Conservation (phyloP, 1,140 invertebrate species). For the Drosophila orena region DNA sequence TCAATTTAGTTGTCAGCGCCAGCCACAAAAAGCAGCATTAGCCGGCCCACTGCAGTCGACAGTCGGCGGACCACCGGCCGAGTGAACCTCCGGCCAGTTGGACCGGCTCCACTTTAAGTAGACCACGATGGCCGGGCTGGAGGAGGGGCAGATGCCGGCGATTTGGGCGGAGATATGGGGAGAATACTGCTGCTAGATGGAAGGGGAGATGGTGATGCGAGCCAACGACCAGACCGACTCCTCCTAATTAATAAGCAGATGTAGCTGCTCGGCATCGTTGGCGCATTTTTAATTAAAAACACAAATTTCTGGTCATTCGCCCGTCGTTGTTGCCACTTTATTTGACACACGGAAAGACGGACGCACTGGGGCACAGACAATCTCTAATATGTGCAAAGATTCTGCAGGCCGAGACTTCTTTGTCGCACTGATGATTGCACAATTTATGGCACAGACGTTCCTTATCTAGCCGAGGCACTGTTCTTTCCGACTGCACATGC, state of each 20-base stretch:
- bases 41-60: conserved; percentile 21
- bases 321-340: conserved; percentile 67
- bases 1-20: conserved; percentile 68
- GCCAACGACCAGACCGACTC: conserved; percentile 34
- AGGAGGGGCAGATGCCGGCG: not conserved
- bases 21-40: conserved; percentile 49
- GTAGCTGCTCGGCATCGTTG: conserved; percentile 63
- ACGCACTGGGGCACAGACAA: conserved; percentile 7
- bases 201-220: conserved; percentile 3
- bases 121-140: conserved; percentile 25
- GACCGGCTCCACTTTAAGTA: conserved; percentile 49
- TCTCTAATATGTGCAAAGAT: conserved; percentile 45
- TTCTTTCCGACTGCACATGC: conserved; percentile 6
- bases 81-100: conserved; percentile 61
- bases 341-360: conserved; percentile 39
- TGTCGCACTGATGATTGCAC: conserved; percentile 59
- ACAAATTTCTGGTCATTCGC: conserved; percentile 76
- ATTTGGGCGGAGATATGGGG: conserved; percentile 1
- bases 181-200: not conserved
- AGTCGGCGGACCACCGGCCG: conserved; percentile 61
- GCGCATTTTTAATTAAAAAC: conserved; percentile 81
- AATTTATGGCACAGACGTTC: conserved; percentile 54
- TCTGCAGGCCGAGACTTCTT: conserved; percentile 30
- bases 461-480: conserved; percentile 40
- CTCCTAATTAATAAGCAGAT: conserved; percentile 79